These are phyloP conservation scores for Paelopatides confundens DNA, from an alignment of 53 echinoderm and acorn worm species.

Conservation along the genomic window DNA sequence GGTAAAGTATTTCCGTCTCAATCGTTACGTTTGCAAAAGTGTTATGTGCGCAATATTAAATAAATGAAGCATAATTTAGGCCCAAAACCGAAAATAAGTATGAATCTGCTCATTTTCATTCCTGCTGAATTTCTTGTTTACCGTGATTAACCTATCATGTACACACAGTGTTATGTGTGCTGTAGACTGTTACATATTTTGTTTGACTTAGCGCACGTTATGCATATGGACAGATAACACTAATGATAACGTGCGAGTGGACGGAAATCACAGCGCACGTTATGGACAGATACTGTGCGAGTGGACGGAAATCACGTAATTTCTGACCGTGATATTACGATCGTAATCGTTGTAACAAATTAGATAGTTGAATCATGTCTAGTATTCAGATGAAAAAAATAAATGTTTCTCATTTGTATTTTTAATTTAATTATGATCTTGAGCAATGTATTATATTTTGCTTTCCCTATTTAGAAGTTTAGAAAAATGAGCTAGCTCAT, in stretches of 20 bases:
- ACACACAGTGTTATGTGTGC: not conserved
- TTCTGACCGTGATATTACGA: too few species aligned
- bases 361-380: too few species aligned
- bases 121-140: not conserved
- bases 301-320: too few species aligned
- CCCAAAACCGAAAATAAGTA: not conserved
- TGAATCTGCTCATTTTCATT: not conserved
- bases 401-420: too few species aligned
- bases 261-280: not conserved
- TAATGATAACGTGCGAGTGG: not conserved
- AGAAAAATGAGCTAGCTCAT: too few species aligned
- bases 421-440: too few species aligned
- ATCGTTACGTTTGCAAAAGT: slow-evolving; percentile 5
- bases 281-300: not conserved
- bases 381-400: too few species aligned
- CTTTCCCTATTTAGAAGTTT: too few species aligned
- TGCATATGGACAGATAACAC: not conserved
- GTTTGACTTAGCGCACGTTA: not conserved
- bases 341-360: too few species aligned
- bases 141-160: not conserved
- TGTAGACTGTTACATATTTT: not conserved
- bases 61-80: not conserved
- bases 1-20: slow-evolving; percentile 10
- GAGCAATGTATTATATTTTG: too few species aligned
- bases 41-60: not conserved